Evolutionary conservation across 1,140 invertebrate genomes (phyloP).

Genomic region (Diorhabda elongata): DNA sequence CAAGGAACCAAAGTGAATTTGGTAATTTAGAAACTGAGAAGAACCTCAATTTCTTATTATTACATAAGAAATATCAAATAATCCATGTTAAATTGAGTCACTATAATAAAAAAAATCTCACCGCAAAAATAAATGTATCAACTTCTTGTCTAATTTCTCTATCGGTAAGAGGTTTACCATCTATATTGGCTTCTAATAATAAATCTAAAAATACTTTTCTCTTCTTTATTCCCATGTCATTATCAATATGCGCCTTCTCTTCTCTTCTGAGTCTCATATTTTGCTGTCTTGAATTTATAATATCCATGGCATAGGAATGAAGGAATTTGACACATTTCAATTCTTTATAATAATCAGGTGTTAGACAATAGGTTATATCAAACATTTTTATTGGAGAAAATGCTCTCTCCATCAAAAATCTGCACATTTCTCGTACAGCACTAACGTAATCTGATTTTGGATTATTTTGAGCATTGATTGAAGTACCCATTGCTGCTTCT

Average conservation of each 20-base stretch:
- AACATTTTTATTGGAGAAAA: slow-evolving; percentile 41
- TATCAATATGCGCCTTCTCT: slow-evolving; percentile 3
- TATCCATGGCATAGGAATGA: slow-evolving; percentile 59
- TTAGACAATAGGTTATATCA: slow-evolving; percentile 24
- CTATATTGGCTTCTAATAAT: slow-evolving; percentile 54
- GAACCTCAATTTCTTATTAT: too few relatives aligned
- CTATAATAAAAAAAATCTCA: slow-evolving; percentile 33
- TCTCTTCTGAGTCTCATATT: slow-evolving; percentile 29
- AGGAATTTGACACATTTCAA: slow-evolving; percentile 57
- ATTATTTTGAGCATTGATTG: slow-evolving; percentile 64
- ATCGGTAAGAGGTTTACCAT: slow-evolving; percentile 54
- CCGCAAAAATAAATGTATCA: slow-evolving; percentile 82
- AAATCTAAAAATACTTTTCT: slow-evolving; percentile 70
- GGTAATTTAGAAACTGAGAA: too few relatives aligned
- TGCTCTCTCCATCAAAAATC: slow-evolving; percentile 44
- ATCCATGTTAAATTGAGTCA: too few relatives aligned
- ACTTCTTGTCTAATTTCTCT: slow-evolving; percentile 76
- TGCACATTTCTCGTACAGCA: slow-evolving; percentile 58
- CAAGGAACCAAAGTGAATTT: too few relatives aligned
- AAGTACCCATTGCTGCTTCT: slow-evolving; percentile 68
- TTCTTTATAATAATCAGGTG: slow-evolving; percentile 38
- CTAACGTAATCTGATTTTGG: slow-evolving; percentile 67
- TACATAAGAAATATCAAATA: too few relatives aligned
- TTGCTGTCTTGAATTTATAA: slow-evolving; percentile 36
- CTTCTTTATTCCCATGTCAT: slow-evolving; percentile 48